These are phyloP conservation scores for Zosterops pallidus DNA, from an alignment of 2,113 vertebrate species.

Conservation along the genomic window DNA sequence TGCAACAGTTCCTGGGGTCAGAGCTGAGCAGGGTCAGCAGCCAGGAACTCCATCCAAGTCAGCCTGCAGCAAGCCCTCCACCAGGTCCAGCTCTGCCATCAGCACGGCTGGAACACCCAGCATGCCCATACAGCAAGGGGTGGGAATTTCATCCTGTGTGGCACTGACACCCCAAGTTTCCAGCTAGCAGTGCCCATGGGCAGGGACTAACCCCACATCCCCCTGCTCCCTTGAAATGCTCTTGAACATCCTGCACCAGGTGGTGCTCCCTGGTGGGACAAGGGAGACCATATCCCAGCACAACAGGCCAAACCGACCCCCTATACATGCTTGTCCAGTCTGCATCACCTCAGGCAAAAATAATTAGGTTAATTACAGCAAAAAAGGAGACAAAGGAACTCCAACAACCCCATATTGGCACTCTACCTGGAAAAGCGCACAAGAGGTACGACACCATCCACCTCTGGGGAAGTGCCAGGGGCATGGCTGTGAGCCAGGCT, in stretches of 20 bases:
- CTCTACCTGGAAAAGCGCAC: background rate
- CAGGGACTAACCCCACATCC: background rate
- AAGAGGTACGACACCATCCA: background rate
- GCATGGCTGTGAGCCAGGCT: background rate
- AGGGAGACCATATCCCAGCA: background rate
- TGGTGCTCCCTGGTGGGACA: background rate
- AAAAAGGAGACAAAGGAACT: background rate
- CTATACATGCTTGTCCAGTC: background rate
- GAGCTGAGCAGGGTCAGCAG: background rate
- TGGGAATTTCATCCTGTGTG: background rate
- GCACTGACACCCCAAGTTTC: background rate
- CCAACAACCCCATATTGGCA: background rate
- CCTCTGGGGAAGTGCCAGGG: slow-evolving; percentile 1
- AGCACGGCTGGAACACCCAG: background rate
- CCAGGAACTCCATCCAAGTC: background rate
- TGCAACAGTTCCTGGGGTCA: background rate
- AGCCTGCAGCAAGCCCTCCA: background rate
- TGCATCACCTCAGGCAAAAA: background rate
- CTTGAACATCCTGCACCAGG: background rate
- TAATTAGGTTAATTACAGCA: background rate
- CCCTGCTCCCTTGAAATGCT: background rate
- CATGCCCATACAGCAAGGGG: background rate
- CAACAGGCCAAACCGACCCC: background rate
- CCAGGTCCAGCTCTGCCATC: background rate
- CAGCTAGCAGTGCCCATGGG: background rate